Conservation (phyloP, 1,140 invertebrate species). For the Lethrus apterus region DNA sequence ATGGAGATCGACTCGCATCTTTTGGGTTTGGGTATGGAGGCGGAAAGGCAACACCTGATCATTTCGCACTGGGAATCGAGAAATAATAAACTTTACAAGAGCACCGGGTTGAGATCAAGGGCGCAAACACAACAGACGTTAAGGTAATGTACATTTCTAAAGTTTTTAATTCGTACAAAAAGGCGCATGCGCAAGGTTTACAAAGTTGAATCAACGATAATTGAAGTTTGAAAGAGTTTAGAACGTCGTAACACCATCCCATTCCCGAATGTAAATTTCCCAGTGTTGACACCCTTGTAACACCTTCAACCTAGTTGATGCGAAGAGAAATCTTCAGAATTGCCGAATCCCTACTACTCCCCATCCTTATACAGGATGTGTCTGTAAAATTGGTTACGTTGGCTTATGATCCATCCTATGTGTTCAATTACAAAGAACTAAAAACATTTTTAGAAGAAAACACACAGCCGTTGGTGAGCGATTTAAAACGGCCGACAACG, state of each 20-base stretch:
- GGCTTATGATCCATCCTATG: no score
- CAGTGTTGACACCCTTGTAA: no score
- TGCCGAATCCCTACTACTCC: no score
- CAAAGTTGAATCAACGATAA: no score
- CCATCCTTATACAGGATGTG: no score
- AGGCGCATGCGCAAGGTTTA: no score
- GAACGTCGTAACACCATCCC: no score
- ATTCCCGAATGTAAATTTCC: no score
- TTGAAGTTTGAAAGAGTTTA: no score
- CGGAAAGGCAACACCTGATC: constrained; percentile 75
- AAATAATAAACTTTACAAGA: constrained; percentile 66
- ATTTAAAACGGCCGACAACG: constrained; percentile 34
- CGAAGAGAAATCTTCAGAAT: no score
- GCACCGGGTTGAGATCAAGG: constrained; percentile 45
- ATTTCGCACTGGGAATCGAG: constrained; percentile 81
- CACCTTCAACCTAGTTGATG: no score
- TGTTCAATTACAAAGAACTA: neutral
- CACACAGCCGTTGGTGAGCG: constrained; percentile 22
- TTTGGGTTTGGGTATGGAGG: constrained; percentile 73
- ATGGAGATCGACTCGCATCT: constrained; percentile 83
- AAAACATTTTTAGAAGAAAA: neutral
- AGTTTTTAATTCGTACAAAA: neutral
- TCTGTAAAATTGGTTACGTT: no score
- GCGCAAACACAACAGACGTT: constrained; percentile 52
- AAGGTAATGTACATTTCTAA: constrained; percentile 45